phyloP scores from a whole-genome alignment of 1,140 invertebrate genomes.

The Homarus americanus region DNA sequence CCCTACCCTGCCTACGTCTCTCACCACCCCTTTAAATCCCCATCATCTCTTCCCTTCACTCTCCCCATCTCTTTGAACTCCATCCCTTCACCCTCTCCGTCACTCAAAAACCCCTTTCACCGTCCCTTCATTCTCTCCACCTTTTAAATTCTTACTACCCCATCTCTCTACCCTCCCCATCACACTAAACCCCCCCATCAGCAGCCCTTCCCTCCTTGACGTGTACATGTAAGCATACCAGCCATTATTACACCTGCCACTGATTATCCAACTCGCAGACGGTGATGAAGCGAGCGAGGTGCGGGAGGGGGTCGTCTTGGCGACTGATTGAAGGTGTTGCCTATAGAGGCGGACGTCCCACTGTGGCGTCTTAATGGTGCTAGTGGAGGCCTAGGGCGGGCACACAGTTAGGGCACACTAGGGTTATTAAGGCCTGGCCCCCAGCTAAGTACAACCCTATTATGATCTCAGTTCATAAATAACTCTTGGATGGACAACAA shows the following conservation, averaged over 20 bases:
- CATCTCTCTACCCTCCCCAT: not conserved
- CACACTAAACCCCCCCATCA: not conserved
- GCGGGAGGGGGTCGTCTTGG: not conserved
- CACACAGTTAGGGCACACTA: not conserved
- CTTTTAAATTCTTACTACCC: not conserved
- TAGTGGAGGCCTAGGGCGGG: not conserved
- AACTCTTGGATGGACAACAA: constrained; percentile 21
- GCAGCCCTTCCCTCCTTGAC: not conserved
- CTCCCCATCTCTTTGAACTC: not conserved
- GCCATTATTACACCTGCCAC: constrained; percentile 16
- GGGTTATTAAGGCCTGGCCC: constrained; percentile 17
- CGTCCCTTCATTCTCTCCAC: not conserved
- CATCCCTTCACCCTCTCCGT: not conserved
- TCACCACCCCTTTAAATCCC: not conserved
- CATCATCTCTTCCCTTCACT: not conserved
- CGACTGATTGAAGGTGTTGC: not conserved
- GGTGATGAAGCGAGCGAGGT: not conserved
- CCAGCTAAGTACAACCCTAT: constrained; percentile 27
- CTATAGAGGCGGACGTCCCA: not conserved
- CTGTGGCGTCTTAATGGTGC: not conserved
- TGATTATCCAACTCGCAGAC: constrained; percentile 5
- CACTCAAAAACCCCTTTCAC: not conserved
- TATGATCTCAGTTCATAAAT: constrained; percentile 52
- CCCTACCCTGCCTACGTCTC: no score
- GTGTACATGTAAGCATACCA: not conserved